Evolutionary conservation across 2,888 invertebrate species (phyloP).

Genomic region (Petrolisthes manimaculis): DNA sequence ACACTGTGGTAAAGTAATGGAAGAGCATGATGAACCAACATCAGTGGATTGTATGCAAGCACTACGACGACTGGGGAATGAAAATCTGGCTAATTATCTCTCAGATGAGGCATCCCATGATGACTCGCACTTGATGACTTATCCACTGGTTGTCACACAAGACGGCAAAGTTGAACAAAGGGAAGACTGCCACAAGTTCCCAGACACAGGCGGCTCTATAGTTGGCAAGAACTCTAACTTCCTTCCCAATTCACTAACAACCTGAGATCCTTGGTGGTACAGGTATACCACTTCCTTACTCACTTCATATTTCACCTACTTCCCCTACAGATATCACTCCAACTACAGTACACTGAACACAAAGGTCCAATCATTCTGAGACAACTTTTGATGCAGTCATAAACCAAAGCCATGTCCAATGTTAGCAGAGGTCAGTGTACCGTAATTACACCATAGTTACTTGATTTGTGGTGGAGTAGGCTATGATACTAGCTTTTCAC

Average conservation of each 20-base stretch:
- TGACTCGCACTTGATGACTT: slow-evolving; percentile 65
- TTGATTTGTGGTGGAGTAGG: no score
- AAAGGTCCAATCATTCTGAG: background rate
- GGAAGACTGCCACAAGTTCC: slow-evolving; percentile 64
- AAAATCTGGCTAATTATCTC: slow-evolving; percentile 57
- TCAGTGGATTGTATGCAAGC: slow-evolving; percentile 60
- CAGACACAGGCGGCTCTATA: slow-evolving; percentile 64
- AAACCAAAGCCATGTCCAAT: no score
- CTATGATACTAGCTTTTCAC: no score
- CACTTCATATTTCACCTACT: background rate
- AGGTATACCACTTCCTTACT: background rate
- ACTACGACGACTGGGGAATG: slow-evolving; percentile 51
- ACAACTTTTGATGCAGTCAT: background rate
- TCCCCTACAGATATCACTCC: background rate
- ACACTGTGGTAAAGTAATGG: slow-evolving; percentile 63
- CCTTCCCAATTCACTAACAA: slow-evolving; percentile 64
- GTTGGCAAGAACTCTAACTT: slow-evolving; percentile 62
- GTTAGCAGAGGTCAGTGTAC: no score
- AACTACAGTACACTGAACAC: background rate
- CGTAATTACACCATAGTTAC: no score
- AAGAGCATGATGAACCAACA: slow-evolving; percentile 56
- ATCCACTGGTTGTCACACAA: slow-evolving; percentile 58
- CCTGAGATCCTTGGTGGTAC: slow-evolving; percentile 22
- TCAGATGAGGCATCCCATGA: slow-evolving; percentile 59
- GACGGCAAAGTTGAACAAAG: slow-evolving; percentile 61